A percentile compares a stretch with the other conserved stretches of the same genome.
Evolutionary conservation across 2,888 invertebrate genomes (phyloP).

Genomic region (Terebella lapidaria): DNA sequence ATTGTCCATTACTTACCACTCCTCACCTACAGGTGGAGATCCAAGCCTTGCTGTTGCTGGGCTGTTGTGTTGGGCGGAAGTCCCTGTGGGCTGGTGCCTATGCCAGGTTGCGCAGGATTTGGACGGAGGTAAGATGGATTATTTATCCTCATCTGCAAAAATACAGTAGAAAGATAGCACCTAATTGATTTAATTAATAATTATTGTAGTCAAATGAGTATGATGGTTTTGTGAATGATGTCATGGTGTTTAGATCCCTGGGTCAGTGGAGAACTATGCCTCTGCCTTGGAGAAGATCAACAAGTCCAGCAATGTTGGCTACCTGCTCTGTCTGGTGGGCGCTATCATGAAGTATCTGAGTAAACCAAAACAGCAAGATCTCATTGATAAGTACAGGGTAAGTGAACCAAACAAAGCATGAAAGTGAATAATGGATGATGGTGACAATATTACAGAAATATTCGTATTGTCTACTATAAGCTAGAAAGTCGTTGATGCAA

Average conservation of each 20-base stretch:
- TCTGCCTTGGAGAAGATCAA: conserved; percentile 7
- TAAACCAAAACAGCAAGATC: conserved; percentile 25
- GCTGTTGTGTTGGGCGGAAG: conserved; percentile 33
- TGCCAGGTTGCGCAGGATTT: too few relatives aligned
- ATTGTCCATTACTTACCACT: background rate
- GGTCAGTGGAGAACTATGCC: conserved; percentile 28
- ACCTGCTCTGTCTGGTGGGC: conserved; percentile 19
- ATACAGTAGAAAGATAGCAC: conserved; percentile 37
- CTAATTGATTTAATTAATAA: background rate
- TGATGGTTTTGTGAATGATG: background rate
- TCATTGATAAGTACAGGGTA: conserved; percentile 18
- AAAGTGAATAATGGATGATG: background rate
- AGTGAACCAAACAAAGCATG: background rate
- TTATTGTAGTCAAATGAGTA: background rate
- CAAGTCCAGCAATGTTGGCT: background rate
- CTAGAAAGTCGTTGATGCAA: too few relatives aligned
- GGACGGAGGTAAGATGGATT: conserved; percentile 27
- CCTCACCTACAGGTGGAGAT: conserved; percentile 27
- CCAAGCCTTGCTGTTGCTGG: conserved; percentile 39
- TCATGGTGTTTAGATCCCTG: conserved; percentile 26
- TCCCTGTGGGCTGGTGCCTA: too few relatives aligned
- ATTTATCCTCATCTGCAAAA: conserved; percentile 33
- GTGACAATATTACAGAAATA: background rate
- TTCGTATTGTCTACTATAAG: background rate
- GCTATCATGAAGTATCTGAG: conserved; percentile 32